Base-by-base conservation (phyloP, 2,113 vertebrate genomes). In the Cyphomyrus discorhynchus region DNA sequence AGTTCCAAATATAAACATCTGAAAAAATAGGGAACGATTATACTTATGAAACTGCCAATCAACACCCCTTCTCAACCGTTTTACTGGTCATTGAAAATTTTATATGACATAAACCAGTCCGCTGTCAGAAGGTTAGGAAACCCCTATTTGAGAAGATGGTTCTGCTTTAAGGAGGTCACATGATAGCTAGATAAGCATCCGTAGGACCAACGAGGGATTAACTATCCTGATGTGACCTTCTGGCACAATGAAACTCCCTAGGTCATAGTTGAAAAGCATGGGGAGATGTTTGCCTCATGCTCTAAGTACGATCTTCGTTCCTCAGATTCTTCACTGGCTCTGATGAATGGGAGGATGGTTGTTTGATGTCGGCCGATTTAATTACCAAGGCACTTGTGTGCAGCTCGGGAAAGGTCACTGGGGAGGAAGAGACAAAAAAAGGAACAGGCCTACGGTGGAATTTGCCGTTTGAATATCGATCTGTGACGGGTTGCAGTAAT, bases 371-470 rank as follows among this genome's bases (percentile, higher is more conserved):
- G 70, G 52, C 50, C 80, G 35, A 21, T 50, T 89, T 89, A 83
- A 89, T 82, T 31, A 89, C 52, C 10, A 15, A 53, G 24, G 88
- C 47, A 15, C 88, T 89, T 83, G 15, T 89, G 88, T 83, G 74
- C 70, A n/a, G 74, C 50, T 82, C 21, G 15, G 10, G 52, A 89
- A 89, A 89, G 88, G 88, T 89, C 88, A 89, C 88, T 21, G 3
- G 47, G 83, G 83, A 42, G 74, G 35, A 35, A 80, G 5, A 80
- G 31, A 39, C 74, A 19, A 80, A 80, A 80, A 80, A 42, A 15
- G 80, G 8, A 56, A 56, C 74, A 31, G 74, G 70, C 50, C 88
- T 83, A 9, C 35, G 24, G 70, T 80, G 70, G 88, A 80, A 84
- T 47, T 47, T 15, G 21, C 82, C 2, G 13, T n/a, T 50, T 86